Evolutionary conservation across 2,113 vertebrate genomes (phyloP), one percentile per base, ranked within the genome.

Genomic region (Hucho hucho): DNA sequence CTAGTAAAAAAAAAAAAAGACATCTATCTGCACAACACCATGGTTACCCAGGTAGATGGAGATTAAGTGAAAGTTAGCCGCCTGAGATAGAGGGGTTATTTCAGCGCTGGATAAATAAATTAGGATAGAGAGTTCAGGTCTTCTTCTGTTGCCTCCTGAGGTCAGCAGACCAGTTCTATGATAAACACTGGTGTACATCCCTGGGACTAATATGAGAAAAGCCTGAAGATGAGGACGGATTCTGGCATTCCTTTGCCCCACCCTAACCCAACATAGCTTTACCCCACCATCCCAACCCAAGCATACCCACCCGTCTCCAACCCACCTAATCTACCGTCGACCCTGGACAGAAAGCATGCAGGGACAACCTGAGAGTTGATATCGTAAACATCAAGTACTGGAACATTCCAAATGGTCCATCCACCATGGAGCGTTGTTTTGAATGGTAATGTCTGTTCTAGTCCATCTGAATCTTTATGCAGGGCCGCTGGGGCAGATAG

Each of bases 401-500:
- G 72, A 69, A 49, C 28, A 32, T 29, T 28, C 64, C 28, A 29
- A 58, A 74, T 66, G 25, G 26, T 65, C 25, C 64, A 65, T 16
- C 64, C 12, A 16, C 25, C 26, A 65, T 16, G 16, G 14, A 65
- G 64, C 26, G 26, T 22, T 18, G 28, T 9, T 67, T 26, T 29
- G 18, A 18, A 67, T 20, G 29, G 20, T 18, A 28, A 28, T 16
- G 29, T 67, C 64, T 32, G 28, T 43, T 43, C 9, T 43, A 43
- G 25, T 29, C 16, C 13, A 5, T 28, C 59, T 22, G 12, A 28
- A n/a, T 37, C 32, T 26, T 18, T 53, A 26, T 68, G 73, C 29
- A 37, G 56, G 70, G 70, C 72, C 11, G 69, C 63, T 65, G 75
- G 76, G 78, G 76, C 49, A 80, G 73, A 81, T 85, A 81, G 79